A percentile compares a stretch with the other conserved stretches of the same genome.
Conservation (phyloP, 2,888 invertebrate species). For the Sarcophaga caerulescens region DNA sequence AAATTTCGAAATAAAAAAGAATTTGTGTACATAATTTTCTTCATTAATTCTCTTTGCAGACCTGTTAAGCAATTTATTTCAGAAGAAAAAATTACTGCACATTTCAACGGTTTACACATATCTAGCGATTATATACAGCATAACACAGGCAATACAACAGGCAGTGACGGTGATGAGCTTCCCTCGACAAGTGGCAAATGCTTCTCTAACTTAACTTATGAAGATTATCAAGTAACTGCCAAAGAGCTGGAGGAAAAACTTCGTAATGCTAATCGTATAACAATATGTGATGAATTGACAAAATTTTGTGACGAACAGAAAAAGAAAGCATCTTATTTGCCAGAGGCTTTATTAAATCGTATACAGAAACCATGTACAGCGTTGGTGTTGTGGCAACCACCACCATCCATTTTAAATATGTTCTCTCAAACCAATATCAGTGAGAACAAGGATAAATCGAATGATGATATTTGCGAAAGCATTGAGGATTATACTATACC, state of each 20-base stretch:
- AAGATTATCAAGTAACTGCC: conserved; percentile 77
- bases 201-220: conserved; percentile 73
- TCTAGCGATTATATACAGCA: conserved; percentile 81
- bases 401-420: conserved; percentile 83
- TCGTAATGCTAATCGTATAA: conserved; percentile 83
- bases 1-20: neutral
- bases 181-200: conserved; percentile 74
- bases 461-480: conserved; percentile 30
- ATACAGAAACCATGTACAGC: conserved; percentile 89
- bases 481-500: conserved; percentile 47
- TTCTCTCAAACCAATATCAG: conserved; percentile 52
- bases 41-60: conserved; percentile 74
- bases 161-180: conserved; percentile 71
- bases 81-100: conserved; percentile 92
- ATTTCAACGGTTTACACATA: conserved; percentile 89
- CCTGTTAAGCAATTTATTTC: conserved; percentile 89
- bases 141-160: conserved; percentile 37
- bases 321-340: conserved; percentile 85
- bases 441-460: neutral
- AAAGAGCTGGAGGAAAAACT: conserved; percentile 80
- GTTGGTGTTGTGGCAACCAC: conserved; percentile 91
- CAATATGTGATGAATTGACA: conserved; percentile 87
- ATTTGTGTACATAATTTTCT: neutral
- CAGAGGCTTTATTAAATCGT: conserved; percentile 85
- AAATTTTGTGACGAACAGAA: conserved; percentile 79